Evolutionary conservation across 2,888 invertebrate species (phyloP).

Genomic region (Platerodrilus igneus): DNA sequence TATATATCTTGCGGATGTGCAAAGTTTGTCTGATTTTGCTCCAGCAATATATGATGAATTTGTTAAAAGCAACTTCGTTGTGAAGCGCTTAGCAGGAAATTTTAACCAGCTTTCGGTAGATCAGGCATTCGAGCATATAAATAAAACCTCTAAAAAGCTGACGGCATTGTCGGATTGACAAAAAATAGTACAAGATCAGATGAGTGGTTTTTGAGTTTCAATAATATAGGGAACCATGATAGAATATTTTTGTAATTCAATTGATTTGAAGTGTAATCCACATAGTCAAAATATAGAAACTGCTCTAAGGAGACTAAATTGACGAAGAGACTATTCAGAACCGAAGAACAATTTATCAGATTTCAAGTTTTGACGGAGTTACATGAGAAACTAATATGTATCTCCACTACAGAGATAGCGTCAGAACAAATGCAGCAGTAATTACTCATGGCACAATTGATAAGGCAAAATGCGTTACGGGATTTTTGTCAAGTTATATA

Average conservation of each 20-base stretch:
- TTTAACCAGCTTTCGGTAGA: slow-evolving; percentile 21
- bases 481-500: no score
- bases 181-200: slow-evolving; percentile 21
- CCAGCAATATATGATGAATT: slow-evolving; percentile 7
- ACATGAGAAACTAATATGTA: slow-evolving; percentile 4
- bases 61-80: no score
- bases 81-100: no score
- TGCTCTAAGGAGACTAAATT: no score
- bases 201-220: slow-evolving; percentile 23
- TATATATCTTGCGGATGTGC: slow-evolving; percentile 8
- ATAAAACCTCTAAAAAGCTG: slow-evolving; percentile 10
- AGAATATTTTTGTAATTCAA: slow-evolving; percentile 2
- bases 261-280: background rate
- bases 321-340: slow-evolving; percentile 11
- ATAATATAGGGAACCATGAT: slow-evolving; percentile 16
- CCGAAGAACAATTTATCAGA: slow-evolving; percentile 10
- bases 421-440: background rate
- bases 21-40: slow-evolving; percentile 2
- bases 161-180: slow-evolving; percentile 14
- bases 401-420: slow-evolving; percentile 15
- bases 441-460: slow-evolving; percentile 1
- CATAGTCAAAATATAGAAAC: slow-evolving; percentile 18
- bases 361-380: slow-evolving; percentile 11
- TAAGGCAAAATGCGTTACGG: slow-evolving; percentile 1
- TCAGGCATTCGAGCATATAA: slow-evolving; percentile 20